These are phyloP conservation scores for Drosophila neocordata DNA, from an alignment of 1,140 invertebrate genomes.

Conservation along the genomic window DNA sequence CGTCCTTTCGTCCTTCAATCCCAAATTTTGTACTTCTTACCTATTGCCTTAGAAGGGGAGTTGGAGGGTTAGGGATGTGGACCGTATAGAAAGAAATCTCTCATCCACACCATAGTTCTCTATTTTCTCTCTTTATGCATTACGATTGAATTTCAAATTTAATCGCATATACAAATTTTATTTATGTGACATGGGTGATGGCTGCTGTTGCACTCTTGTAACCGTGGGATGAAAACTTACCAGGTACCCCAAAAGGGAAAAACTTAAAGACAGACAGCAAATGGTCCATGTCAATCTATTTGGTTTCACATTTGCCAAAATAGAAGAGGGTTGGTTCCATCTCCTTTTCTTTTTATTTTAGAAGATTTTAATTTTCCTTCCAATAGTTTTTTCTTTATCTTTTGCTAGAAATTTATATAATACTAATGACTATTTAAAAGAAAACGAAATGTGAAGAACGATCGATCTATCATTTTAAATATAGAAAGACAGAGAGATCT, in stretches of 20 bases:
- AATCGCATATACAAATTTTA: constrained; percentile 81
- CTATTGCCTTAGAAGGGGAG: constrained; percentile 15
- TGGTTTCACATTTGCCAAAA: background rate
- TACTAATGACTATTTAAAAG: constrained; percentile 18
- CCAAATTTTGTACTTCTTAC: background rate
- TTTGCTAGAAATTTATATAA: constrained; percentile 39
- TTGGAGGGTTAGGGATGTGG: constrained; percentile 49
- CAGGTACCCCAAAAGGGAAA: background rate
- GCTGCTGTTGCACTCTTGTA: constrained; percentile 53
- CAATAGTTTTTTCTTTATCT: constrained; percentile 17
- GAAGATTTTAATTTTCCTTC: background rate
- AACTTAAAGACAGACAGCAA: constrained; percentile 50
- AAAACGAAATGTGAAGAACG: constrained; percentile 37
- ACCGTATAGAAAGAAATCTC: constrained; percentile 60
- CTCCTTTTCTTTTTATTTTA: background rate
- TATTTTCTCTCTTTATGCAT: constrained; percentile 55
- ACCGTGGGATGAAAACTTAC: constrained; percentile 54
- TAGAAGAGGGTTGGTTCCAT: background rate
- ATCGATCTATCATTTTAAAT: background rate
- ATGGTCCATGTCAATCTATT: constrained; percentile 67
- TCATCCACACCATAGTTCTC: constrained; percentile 43
- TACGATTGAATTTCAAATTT: constrained; percentile 81
- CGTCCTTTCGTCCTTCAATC: constrained; percentile 20
- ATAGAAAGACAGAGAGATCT: background rate
- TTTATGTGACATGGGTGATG: constrained; percentile 80